A percentile compares a stretch with the other conserved stretches of the same genome.
Conservation (phyloP, 2,113 vertebrate species). For the Myotis brandtii region DNA sequence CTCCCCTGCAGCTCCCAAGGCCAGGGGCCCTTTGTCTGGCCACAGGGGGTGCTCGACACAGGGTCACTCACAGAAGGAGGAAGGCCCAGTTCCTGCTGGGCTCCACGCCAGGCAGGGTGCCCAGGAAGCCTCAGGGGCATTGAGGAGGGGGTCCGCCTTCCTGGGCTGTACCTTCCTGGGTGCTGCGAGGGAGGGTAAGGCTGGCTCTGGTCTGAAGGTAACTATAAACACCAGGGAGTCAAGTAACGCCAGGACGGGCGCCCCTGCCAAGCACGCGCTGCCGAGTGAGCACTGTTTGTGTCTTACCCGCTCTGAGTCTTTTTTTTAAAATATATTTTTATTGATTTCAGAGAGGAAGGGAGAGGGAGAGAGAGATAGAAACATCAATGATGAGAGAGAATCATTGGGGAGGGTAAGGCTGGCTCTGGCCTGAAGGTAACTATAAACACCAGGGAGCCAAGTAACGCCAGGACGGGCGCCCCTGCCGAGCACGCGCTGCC, state of each 20-base stretch:
- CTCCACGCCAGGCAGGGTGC: background rate
- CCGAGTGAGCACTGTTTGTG: rapidly evolving
- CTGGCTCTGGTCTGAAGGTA: background rate
- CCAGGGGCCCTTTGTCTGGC: background rate
- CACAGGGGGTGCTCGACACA: rapidly evolving
- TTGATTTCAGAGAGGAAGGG: too few relatives aligned
- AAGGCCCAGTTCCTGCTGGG: background rate
- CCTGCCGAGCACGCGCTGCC: rapidly evolving
- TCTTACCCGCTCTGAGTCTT: background rate
- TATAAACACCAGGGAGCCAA: background rate
- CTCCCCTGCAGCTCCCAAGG: background rate
- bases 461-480: rapidly evolving
- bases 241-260: rapidly evolving
- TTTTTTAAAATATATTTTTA: too few relatives aligned
- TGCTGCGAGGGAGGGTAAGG: background rate
- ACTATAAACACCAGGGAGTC: rapidly evolving
- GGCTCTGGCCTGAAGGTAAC: background rate
- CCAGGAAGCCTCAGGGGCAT: background rate
- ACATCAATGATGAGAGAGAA: too few relatives aligned
- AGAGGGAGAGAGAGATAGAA: too few relatives aligned
- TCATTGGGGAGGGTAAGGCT: background rate
- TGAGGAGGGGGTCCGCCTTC: background rate
- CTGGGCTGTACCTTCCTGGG: background rate
- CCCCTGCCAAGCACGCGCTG: rapidly evolving
- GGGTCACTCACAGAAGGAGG: background rate